Evolutionary conservation across 2,113 vertebrate species (phyloP).

Genomic region (Elgaria multicarinata): DNA sequence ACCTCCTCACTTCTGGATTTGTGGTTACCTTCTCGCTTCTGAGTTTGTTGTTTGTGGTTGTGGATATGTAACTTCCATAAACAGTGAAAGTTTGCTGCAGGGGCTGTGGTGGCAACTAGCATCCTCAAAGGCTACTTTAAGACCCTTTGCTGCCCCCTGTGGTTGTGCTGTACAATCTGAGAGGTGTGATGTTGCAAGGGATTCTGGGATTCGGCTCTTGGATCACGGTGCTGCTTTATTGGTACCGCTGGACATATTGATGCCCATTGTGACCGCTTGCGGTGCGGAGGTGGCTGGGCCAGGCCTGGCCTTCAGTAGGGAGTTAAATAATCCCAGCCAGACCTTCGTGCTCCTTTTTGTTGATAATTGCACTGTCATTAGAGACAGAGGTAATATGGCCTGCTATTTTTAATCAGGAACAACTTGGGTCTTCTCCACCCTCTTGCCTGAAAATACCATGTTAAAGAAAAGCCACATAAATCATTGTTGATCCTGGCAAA

Average conservation of each 20-base stretch:
- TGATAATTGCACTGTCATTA: slow-evolving; percentile 64
- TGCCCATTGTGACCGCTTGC: neutral
- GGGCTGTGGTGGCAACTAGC: neutral
- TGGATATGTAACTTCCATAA: no score
- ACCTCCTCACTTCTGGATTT: no score
- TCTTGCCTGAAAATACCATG: slow-evolving; percentile 44
- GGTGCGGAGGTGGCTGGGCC: no score
- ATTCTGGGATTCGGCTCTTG: no score
- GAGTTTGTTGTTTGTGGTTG: no score
- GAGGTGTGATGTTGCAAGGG: neutral
- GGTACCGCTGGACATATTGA: neutral
- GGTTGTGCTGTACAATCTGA: neutral
- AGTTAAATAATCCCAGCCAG: slow-evolving; percentile 58
- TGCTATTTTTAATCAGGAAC: slow-evolving; percentile 44
- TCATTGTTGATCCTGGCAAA: slow-evolving; percentile 55
- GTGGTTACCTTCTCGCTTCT: no score
- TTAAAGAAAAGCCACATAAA: slow-evolving; percentile 43
- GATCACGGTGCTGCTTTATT: no score
- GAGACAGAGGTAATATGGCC: slow-evolving; percentile 46
- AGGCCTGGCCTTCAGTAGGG: slow-evolving; percentile 1
- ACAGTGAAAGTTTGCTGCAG: neutral
- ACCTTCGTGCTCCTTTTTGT: slow-evolving; percentile 43
- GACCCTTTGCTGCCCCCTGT: neutral
- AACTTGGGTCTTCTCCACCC: slow-evolving; percentile 38
- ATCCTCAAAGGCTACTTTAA: neutral